Percentiles rank a stretch among this genome's conserved stretches.
Evolutionary conservation across 2,797 vertebrate species (phyloP).

Genomic region (Danio albolineatus): DNA sequence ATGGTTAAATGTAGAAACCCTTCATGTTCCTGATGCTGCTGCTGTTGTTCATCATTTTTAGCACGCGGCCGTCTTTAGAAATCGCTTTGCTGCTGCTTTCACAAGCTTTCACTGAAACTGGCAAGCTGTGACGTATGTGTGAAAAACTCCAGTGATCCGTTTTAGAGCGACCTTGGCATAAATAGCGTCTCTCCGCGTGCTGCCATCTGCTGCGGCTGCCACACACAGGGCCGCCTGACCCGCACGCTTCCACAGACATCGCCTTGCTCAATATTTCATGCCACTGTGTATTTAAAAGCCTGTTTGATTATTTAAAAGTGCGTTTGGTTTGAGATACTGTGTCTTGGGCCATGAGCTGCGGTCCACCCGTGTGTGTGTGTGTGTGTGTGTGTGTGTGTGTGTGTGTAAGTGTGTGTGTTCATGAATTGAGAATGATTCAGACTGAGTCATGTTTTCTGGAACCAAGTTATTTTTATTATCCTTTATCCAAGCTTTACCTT

Average conservation of each 20-base stretch:
- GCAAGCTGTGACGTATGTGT: conserved; percentile 41
- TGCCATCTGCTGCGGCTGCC: conserved; percentile 75
- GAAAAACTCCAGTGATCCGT: conserved; percentile 42
- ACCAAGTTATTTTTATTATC: background rate
- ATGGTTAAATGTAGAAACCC: background rate
- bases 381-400: conserved; percentile 40
- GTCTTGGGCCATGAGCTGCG: conserved; percentile 55
- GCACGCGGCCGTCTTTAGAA: conserved; percentile 15
- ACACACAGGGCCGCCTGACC: conserved; percentile 47
- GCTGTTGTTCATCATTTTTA: conserved; percentile 15
- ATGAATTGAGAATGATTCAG: conserved; percentile 32
- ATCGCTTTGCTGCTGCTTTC: conserved; percentile 1
- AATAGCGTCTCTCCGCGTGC: conserved; percentile 60
- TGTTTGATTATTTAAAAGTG: background rate
- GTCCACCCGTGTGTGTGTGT: conserved; percentile 51
- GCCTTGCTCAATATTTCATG: conserved; percentile 24
- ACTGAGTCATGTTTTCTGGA: conserved; percentile 44
- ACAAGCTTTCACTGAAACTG: conserved; percentile 33
- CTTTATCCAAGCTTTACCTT: background rate
- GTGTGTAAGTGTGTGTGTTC: conserved; percentile 35
- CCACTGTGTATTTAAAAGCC: background rate
- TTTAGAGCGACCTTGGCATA: conserved; percentile 67
- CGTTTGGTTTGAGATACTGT: conserved; percentile 15
- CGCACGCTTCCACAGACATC: conserved; percentile 17
- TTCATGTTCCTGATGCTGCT: background rate